Percentiles rank a stretch among this genome's conserved stretches.
Evolutionary conservation across 2,888 invertebrate genomes (phyloP).

Genomic region (Apantesis nais): DNA sequence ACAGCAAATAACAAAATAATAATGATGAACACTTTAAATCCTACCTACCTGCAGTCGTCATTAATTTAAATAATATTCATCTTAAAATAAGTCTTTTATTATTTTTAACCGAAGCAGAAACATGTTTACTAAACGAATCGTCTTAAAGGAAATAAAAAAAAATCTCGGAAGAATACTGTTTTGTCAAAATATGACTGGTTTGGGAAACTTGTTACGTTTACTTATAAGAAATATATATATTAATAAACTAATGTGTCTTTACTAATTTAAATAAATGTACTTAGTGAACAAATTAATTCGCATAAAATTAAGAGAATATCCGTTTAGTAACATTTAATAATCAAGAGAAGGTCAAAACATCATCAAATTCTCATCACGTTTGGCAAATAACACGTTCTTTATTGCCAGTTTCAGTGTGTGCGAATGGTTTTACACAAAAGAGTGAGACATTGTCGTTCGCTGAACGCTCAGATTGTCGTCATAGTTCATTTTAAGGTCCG

Average conservation of each 20-base stretch:
- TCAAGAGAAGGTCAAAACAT: constrained; percentile 19
- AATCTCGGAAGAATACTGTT: neutral
- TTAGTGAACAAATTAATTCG: constrained; percentile 1
- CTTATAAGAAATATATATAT: neutral
- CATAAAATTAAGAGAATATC: constrained; percentile 20
- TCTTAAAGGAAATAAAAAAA: no score
- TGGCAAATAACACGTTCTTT: constrained; percentile 39
- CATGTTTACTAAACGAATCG: no score
- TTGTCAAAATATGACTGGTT: neutral
- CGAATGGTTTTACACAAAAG: constrained; percentile 44
- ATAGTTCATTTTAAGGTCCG: constrained; percentile 41
- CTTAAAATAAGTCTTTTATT: no score
- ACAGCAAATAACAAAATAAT: no score
- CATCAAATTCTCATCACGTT: constrained; percentile 43
- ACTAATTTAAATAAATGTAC: neutral
- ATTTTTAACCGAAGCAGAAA: no score
- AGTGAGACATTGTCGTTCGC: constrained; percentile 26
- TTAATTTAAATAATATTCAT: no score
- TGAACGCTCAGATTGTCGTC: constrained; percentile 17
- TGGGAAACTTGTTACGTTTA: neutral
- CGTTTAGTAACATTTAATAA: constrained; percentile 26
- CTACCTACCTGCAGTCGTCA: no score
- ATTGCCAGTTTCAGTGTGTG: constrained; percentile 40
- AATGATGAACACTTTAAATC: no score
- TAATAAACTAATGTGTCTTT: neutral